Percentiles rank a stretch among this genome's conserved stretches.
Evolutionary conservation across 2,797 vertebrate genomes (phyloP).

Genomic region (Helarctos malayanus): DNA sequence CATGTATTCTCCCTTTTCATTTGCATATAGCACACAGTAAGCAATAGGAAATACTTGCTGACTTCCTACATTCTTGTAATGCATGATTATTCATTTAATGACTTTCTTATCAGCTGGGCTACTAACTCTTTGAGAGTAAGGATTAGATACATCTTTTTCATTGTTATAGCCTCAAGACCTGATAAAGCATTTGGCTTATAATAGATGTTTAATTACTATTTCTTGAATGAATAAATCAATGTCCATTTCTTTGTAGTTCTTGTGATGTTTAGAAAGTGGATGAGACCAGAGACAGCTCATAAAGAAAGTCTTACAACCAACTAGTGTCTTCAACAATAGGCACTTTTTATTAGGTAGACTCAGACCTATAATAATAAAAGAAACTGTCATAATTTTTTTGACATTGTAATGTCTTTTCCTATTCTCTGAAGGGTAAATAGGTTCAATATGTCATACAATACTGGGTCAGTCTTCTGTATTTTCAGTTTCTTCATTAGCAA

Average conservation of each 20-base stretch:
- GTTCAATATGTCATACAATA: constrained; percentile 21
- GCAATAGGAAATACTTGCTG: not conserved
- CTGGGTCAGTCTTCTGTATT: not conserved
- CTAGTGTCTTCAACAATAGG: not conserved
- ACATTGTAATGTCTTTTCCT: not conserved
- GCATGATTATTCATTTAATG: not conserved
- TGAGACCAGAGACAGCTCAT: not conserved
- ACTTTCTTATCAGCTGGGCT: not conserved
- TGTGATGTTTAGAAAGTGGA: not conserved
- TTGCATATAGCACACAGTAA: not conserved
- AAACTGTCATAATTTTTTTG: not conserved
- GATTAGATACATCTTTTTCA: not conserved
- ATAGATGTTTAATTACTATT: not conserved
- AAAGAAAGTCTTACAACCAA: not conserved
- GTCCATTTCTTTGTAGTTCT: not conserved
- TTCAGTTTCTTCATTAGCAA: constrained; percentile 49
- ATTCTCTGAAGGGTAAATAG: not conserved
- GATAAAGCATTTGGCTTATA: not conserved
- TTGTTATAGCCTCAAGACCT: not conserved
- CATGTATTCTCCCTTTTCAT: not conserved
- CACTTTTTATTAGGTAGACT: not conserved
- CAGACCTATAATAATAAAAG: not conserved
- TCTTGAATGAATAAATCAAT: not conserved
- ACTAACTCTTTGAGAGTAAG: not conserved
- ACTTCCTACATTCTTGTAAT: not conserved